Base-by-base conservation (phyloP, 2,113 vertebrate species). In the Colinus virginianus region DNA sequence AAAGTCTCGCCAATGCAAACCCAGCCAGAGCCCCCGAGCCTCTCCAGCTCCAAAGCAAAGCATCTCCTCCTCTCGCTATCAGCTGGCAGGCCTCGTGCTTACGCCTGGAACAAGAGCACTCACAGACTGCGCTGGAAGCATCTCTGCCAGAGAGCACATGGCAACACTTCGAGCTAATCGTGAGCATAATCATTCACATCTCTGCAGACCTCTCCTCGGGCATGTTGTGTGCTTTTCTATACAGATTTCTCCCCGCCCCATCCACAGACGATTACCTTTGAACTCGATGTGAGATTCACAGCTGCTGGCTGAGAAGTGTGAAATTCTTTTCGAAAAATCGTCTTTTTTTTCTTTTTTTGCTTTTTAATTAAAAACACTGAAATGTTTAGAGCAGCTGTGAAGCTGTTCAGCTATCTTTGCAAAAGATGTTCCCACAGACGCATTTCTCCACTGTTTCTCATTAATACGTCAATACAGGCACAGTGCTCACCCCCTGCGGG, bases 61-160 rank as follows among this genome's bases (percentile, higher is more conserved):
- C n/a, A 13, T 1, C 0, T 11, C 25, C 45, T 2, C 2, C 19
- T 8, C 2, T 13, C 59, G 45, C 83, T 42, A 3, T 2, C 51
- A 32, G 59, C 17, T n/a, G 74, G 11, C 6, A 40, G 17, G 42
- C 6, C 34, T 22, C 32, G 59, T 23, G 53, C 49, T 16, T 12
- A 12, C 0, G 13, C 13, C 45, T 9, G 53, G 51, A 64, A 19
- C 6, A 34, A 55, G 59, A 74, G 59, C 43, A 15, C 71, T 34
- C 42, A 36, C 8, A 7, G 59, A 7, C n/a, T 9, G 30, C 3
- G 0, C 34, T 51, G 48, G 45, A 38, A 72, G 61, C 1, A 5
- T 22, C 82, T 34, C 30, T 46, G 61, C 36, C 78, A 42, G 56
- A 70, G 64, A 26, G 30, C 58, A 36, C n/a, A 1, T 0, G 38